Conservation (phyloP, 2,797 vertebrate species). For the Spinibarbus caldwelli region DNA sequence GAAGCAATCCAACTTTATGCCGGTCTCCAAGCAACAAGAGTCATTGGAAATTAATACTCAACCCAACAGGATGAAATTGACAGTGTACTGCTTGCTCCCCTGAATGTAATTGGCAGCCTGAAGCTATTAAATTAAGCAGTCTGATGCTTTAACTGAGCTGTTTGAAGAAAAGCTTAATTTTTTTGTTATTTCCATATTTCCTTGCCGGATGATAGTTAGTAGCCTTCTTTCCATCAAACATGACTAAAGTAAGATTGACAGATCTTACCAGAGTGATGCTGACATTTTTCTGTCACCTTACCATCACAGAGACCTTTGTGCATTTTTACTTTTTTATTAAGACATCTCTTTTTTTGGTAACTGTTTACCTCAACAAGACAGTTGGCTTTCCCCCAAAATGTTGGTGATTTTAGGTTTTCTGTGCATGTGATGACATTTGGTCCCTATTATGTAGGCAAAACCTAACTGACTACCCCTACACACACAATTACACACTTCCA, state of each 20-base stretch:
- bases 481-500: neutral
- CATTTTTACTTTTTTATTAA: neutral
- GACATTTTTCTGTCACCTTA: neutral
- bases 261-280: neutral
- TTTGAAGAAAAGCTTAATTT: constrained; percentile 50
- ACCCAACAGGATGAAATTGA: constrained; percentile 59
- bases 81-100: constrained; percentile 52
- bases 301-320: neutral
- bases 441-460: neutral
- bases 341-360: neutral
- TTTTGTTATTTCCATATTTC: constrained; percentile 33
- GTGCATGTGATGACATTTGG: neutral
- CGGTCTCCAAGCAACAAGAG: constrained; percentile 62
- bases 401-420: neutral
- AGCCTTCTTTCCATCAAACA: constrained; percentile 17
- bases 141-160: constrained; percentile 53
- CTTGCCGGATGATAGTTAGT: constrained; percentile 27
- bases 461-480: neutral
- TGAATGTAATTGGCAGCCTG: constrained; percentile 57
- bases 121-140: constrained; percentile 58
- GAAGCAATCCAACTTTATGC: constrained; percentile 56
- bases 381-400: neutral
- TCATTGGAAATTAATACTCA: constrained; percentile 63
- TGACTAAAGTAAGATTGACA: constrained; percentile 32
- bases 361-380: neutral